Evolutionary conservation across 2,113 vertebrate genomes (phyloP).

Genomic region (Urocynchramus pylzowi): DNA sequence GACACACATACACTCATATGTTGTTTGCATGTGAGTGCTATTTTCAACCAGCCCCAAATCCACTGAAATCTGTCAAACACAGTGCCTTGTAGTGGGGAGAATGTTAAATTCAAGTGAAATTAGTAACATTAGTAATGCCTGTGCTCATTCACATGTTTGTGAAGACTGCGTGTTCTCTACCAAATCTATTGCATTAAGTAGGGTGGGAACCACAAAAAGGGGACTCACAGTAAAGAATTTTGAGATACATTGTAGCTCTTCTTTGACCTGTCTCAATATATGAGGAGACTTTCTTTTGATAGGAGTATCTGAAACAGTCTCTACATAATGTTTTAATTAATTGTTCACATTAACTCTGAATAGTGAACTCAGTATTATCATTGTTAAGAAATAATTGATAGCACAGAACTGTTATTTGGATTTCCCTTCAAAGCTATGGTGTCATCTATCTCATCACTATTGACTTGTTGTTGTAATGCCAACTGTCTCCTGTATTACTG

Average conservation of each 20-base stretch:
- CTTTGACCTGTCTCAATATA: neutral
- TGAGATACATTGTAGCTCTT: neutral
- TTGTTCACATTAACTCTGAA: neutral
- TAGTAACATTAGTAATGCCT: neutral
- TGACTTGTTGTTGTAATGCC: neutral
- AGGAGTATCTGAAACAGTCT: neutral
- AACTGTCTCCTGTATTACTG: neutral
- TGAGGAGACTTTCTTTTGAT: neutral
- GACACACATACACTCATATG: fast-evolving
- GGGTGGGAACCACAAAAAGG: neutral
- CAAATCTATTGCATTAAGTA: neutral
- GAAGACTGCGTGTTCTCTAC: neutral
- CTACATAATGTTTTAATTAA: neutral
- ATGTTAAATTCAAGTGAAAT: neutral
- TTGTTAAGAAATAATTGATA: neutral
- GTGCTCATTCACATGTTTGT: neutral
- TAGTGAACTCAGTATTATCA: neutral
- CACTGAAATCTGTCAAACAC: neutral
- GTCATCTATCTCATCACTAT: neutral
- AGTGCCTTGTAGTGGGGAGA: neutral
- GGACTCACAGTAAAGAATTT: neutral
- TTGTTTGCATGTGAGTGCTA: neutral
- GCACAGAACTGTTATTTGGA: neutral
- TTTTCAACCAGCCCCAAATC: neutral
- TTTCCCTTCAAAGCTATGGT: neutral